Conservation (phyloP, 2,113 vertebrate genomes). For the Lepus timidus region DNA sequence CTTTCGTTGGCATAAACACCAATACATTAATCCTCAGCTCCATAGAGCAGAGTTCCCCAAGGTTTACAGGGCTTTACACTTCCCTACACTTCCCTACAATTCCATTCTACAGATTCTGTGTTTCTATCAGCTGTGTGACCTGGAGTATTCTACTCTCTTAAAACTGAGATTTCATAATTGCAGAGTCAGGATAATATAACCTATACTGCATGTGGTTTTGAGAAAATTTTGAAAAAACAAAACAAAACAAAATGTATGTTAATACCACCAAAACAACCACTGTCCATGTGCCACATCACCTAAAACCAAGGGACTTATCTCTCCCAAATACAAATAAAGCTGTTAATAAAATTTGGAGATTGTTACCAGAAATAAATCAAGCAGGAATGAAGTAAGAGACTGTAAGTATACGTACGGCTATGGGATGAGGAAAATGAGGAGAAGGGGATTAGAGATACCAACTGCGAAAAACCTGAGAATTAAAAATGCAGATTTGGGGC, state of each 20-base stretch:
- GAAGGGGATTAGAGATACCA: background rate
- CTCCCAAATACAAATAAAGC: background rate
- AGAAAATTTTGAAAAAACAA: background rate
- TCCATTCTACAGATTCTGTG: background rate
- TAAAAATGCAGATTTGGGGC: background rate
- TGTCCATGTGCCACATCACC: background rate
- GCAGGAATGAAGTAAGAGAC: background rate
- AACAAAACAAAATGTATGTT: background rate
- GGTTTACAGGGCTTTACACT: background rate
- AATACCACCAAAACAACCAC: background rate
- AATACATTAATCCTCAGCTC: conserved; percentile 3
- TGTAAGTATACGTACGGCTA: background rate
- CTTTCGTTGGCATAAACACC: background rate
- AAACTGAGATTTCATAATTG: background rate
- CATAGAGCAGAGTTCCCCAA: background rate
- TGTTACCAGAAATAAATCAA: conserved; percentile 37
- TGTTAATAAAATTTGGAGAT: conserved; percentile 3
- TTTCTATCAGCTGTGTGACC: background rate
- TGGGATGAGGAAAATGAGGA: background rate
- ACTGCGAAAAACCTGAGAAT: background rate
- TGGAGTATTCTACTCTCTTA: background rate
- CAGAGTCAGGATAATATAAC: background rate
- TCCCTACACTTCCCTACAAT: background rate
- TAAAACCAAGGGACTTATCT: background rate
- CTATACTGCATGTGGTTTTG: background rate